Conservation (phyloP, 2,797 vertebrate genomes). For the Hypotaenidia okinawae region DNA sequence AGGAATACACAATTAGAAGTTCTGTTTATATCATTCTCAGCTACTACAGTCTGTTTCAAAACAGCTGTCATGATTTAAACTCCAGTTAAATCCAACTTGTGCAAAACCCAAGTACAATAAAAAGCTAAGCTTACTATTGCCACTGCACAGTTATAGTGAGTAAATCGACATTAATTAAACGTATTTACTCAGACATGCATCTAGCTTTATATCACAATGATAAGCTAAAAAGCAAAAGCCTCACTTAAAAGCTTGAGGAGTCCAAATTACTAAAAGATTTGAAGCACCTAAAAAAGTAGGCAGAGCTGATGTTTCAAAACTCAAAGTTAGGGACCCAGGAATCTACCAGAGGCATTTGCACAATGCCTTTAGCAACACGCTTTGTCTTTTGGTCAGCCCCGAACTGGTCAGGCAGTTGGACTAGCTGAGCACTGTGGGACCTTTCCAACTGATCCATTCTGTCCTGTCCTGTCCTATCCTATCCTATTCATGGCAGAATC, state of each 20-base stretch:
- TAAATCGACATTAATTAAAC: not conserved
- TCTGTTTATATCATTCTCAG: not conserved
- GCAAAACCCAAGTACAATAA: not conserved
- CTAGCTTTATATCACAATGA: not conserved
- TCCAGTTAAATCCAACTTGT: not conserved
- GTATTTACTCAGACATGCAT: not conserved
- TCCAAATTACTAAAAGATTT: not conserved
- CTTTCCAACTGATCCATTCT: not conserved
- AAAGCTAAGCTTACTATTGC: not conserved
- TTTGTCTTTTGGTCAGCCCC: not conserved
- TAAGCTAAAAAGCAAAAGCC: not conserved
- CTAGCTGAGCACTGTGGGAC: not conserved
- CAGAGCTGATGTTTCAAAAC: not conserved
- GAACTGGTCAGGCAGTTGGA: not conserved
- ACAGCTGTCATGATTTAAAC: constrained; percentile 19
- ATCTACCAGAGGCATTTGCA: not conserved
- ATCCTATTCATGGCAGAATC: no score
- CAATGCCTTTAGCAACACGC: not conserved
- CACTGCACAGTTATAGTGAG: not conserved
- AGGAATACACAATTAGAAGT: not conserved
- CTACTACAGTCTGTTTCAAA: not conserved
- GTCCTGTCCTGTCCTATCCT: not conserved
- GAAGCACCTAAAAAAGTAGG: not conserved
- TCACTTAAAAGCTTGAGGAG: not conserved
- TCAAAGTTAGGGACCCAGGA: not conserved